Percentiles rank a stretch among this genome's conserved stretches.
Evolutionary conservation across 2,797 vertebrate species (phyloP).

Genomic region (Enoplosus armatus): DNA sequence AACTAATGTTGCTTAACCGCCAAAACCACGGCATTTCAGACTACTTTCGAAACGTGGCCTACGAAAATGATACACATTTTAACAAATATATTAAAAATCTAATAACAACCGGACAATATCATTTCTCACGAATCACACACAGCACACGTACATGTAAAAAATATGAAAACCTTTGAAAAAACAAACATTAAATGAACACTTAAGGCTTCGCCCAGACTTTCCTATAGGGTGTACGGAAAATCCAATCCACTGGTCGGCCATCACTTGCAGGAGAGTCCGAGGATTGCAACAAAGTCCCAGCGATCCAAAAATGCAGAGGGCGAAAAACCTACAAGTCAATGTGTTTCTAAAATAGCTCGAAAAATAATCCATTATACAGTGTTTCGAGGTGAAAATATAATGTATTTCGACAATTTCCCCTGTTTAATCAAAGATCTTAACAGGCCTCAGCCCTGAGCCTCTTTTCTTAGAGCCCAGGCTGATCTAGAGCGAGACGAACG

Average conservation of each 20-base stretch:
- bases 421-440: slow-evolving; percentile 53
- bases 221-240: slow-evolving; percentile 71
- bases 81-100: neutral
- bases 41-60: slow-evolving; percentile 69
- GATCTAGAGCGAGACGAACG: slow-evolving; percentile 88
- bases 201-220: slow-evolving; percentile 84
- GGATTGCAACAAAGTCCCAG: slow-evolving; percentile 81
- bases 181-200: slow-evolving; percentile 17
- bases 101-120: fast-evolving
- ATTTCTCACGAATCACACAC: neutral
- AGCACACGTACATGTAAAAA: neutral
- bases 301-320: slow-evolving; percentile 59
- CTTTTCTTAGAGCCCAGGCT: slow-evolving; percentile 88
- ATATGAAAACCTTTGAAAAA: neutral
- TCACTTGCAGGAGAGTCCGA: slow-evolving; percentile 77
- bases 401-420: slow-evolving; percentile 53
- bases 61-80: slow-evolving; percentile 1
- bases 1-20: slow-evolving; percentile 43
- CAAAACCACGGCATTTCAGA: slow-evolving; percentile 50
- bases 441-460: slow-evolving; percentile 86
- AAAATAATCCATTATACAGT: slow-evolving; percentile 50
- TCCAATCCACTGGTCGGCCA: slow-evolving; percentile 51
- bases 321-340: slow-evolving; percentile 12
- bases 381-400: slow-evolving; percentile 42
- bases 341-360: slow-evolving; percentile 16